Evolutionary conservation across 2,888 invertebrate species (phyloP), one percentile per base, ranked within the genome.

Genomic region (Unio delphinus): DNA sequence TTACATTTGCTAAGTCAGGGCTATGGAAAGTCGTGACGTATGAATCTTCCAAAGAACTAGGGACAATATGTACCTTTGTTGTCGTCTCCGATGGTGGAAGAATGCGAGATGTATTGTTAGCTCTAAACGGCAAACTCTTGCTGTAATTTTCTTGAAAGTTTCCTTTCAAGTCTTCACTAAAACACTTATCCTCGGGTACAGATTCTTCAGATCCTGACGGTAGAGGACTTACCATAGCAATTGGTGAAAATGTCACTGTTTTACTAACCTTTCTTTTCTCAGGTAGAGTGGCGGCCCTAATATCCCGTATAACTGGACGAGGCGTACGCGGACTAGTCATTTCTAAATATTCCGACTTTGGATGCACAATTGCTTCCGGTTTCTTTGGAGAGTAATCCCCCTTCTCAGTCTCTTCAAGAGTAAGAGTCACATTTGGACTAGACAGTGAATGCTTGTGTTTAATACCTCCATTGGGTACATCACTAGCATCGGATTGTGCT

Each of bases 221-320:
- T 67, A 85, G 68, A 45, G 86, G 86, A 26, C 84, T 85, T 34
- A 86, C 85, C 83, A 84, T 83, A 65, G 85, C 85, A 62, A 85
- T 83, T 5, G 84, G 86, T 28, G 84, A 85, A 76, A 86, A 86
- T 64, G 84, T 86, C 26, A 84, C 86, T 26, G 82, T 85, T 77
- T 86, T 86, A 65, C 75, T 81, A 23, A 72, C 68, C 30, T 78
- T 78, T 55, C 79, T 78, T 68, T 80, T 75, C 28, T 75, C 73
- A 3, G 81, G 77, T 64, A 80, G 65, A 30, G 77, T 70, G 28
- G 76, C 72, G 6, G 69, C 70, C 57, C 69, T 65, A 20, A 75
- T 73, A 65, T 78, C 80, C 20, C 76, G 67, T 34, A 72, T 70
- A 4, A 67, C 59, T 11, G 76, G 69, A 20, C 69, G 61, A 34